Percentiles rank a stretch among this genome's conserved stretches.
phyloP scores from a whole-genome alignment of 1,140 invertebrate species.

The Lucilia sericata region DNA sequence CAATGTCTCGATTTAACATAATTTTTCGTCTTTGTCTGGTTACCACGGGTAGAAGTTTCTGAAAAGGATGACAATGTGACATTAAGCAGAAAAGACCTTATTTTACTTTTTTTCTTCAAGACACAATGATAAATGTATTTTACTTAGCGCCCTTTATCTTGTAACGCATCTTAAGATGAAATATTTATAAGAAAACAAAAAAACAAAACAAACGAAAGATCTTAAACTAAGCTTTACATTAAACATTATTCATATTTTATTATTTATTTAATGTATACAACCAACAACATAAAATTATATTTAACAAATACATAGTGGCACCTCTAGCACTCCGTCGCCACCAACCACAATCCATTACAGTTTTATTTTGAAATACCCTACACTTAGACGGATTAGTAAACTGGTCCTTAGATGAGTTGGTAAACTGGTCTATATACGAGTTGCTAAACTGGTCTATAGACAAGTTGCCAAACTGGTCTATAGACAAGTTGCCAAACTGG shows the following conservation, averaged over 20 bases:
- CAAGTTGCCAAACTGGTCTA: too few relatives aligned
- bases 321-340: background rate
- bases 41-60: too few relatives aligned
- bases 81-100: background rate
- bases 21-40: background rate
- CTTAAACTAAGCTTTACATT: background rate
- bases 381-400: too few relatives aligned
- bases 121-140: background rate
- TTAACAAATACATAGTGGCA: background rate
- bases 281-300: background rate
- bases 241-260: background rate
- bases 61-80: background rate
- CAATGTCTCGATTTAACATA: constrained; percentile 30
- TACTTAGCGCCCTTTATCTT: background rate
- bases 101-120: background rate
- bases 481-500: too few relatives aligned
- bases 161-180: too few relatives aligned
- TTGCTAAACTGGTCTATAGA: too few relatives aligned
- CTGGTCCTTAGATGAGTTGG: too few relatives aligned
- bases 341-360: background rate
- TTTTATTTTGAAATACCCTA: background rate
- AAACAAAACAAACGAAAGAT: background rate
- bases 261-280: background rate
- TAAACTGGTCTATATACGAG: too few relatives aligned
- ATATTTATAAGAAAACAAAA: too few relatives aligned